Evolutionary conservation across 1,140 invertebrate genomes (phyloP).

Genomic region (Drosophila sturtevanti): DNA sequence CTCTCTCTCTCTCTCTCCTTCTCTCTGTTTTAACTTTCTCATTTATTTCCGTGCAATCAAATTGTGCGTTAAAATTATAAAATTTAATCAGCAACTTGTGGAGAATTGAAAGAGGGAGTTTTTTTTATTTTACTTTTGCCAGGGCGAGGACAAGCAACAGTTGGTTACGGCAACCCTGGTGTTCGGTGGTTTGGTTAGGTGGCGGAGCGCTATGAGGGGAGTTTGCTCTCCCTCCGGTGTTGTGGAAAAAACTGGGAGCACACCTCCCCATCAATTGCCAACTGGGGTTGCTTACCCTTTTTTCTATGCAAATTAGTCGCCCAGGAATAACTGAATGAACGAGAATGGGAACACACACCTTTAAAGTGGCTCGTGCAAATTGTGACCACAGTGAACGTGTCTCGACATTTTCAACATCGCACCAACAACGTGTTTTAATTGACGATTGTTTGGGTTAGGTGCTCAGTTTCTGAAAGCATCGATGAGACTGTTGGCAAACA

Average conservation of each 20-base stretch:
- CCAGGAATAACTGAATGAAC: slow-evolving; percentile 1
- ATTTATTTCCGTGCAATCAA: slow-evolving; percentile 21
- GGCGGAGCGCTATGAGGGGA: background rate
- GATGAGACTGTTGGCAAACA: background rate
- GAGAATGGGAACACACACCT: background rate
- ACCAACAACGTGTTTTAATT: slow-evolving; percentile 55
- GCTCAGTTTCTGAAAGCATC: slow-evolving; percentile 35
- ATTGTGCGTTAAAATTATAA: slow-evolving; percentile 73
- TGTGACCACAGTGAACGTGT: slow-evolving; percentile 39
- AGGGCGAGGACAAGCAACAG: slow-evolving; percentile 42
- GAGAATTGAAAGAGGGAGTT: slow-evolving; percentile 38
- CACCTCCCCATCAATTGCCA: background rate
- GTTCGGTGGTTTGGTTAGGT: background rate
- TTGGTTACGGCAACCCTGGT: slow-evolving; percentile 27
- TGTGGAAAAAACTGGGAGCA: slow-evolving; percentile 13
- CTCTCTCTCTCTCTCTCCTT: background rate
- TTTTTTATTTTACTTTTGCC: background rate
- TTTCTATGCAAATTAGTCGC: slow-evolving; percentile 53
- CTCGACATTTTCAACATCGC: slow-evolving; percentile 30
- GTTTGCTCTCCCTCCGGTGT: too few species aligned
- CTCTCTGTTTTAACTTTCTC: background rate
- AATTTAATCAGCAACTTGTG: slow-evolving; percentile 62
- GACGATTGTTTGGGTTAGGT: slow-evolving; percentile 55
- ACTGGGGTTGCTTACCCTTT: slow-evolving; percentile 10
- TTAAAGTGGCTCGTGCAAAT: background rate